A percentile compares a stretch with the other conserved stretches of the same genome.
phyloP scores from a whole-genome alignment of 2,888 invertebrate species.

The Dugesia japonica region DNA sequence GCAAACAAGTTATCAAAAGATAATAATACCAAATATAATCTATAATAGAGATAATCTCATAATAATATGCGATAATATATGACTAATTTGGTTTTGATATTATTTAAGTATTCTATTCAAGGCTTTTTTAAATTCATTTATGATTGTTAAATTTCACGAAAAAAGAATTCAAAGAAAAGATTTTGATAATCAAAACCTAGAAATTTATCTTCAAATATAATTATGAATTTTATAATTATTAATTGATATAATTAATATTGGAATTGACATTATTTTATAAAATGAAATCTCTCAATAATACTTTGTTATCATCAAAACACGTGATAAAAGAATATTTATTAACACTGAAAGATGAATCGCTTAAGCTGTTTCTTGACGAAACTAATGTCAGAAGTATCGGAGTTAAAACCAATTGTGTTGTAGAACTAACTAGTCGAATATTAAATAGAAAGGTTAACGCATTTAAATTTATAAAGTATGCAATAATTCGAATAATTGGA shows the following conservation, averaged over 20 bases:
- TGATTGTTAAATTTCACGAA: no score
- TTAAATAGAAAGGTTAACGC: conserved; percentile 22
- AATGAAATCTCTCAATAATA: background rate
- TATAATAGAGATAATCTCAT: no score
- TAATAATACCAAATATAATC: no score
- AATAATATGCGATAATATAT: no score
- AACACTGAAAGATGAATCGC: background rate
- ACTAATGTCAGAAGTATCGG: background rate
- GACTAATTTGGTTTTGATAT: no score
- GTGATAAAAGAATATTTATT: conserved; percentile 7
- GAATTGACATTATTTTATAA: no score
- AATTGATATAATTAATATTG: background rate
- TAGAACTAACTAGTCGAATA: background rate
- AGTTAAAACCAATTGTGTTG: conserved; percentile 9
- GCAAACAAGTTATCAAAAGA: no score
- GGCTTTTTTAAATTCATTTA: no score
- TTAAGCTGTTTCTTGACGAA: background rate
- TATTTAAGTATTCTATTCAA: no score
- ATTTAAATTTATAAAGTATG: conserved; percentile 21
- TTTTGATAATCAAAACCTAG: no score
- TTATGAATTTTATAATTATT: background rate
- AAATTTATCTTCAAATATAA: no score
- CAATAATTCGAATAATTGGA: conserved; percentile 11
- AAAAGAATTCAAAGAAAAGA: no score
- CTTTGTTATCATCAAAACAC: background rate